These are phyloP conservation scores for Stigmatopora argus DNA, from an alignment of 2,113 vertebrate genomes.

Conservation along the genomic window DNA sequence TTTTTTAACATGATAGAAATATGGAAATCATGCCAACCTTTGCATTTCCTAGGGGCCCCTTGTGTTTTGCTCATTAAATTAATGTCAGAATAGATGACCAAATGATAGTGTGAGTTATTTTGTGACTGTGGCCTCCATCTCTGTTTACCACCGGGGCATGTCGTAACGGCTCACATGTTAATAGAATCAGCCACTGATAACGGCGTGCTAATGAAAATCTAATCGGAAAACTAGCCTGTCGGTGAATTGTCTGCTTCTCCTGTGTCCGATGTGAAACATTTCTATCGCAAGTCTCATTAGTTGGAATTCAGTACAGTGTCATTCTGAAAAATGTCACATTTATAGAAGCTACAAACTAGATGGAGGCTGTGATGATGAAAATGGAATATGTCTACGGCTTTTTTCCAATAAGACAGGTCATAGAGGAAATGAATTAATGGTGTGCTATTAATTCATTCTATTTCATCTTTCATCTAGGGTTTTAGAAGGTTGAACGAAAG, in stretches of 20 bases:
- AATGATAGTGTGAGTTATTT: conserved; percentile 23
- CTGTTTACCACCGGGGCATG: conserved; percentile 42
- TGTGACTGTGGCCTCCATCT: conserved; percentile 19
- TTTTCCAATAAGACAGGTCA: conserved; percentile 19
- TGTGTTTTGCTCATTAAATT: conserved; percentile 44
- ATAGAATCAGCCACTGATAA: conserved; percentile 63
- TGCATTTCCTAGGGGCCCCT: conserved; percentile 22
- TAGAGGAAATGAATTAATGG: conserved; percentile 35
- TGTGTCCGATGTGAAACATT: conserved; percentile 12
- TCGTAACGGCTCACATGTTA: conserved; percentile 49
- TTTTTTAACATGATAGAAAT: conserved; percentile 18
- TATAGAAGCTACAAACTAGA: background rate
- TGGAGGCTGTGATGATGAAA: background rate
- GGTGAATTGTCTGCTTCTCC: conserved; percentile 28
- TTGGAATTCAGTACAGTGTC: conserved; percentile 15
- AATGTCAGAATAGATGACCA: conserved; percentile 41
- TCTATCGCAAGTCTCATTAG: conserved; percentile 38
- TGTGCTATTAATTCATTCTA: conserved; percentile 38
- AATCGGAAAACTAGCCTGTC: conserved; percentile 49
- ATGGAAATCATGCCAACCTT: conserved; percentile 3
- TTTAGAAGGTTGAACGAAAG: conserved; percentile 35
- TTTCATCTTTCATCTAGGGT: conserved; percentile 36
- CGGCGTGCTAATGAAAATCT: conserved; percentile 63
- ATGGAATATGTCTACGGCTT: background rate
- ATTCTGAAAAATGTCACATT: conserved; percentile 2